Evolutionary conservation across 2,888 invertebrate genomes (phyloP).

Genomic region (Chloroclysta siterata): DNA sequence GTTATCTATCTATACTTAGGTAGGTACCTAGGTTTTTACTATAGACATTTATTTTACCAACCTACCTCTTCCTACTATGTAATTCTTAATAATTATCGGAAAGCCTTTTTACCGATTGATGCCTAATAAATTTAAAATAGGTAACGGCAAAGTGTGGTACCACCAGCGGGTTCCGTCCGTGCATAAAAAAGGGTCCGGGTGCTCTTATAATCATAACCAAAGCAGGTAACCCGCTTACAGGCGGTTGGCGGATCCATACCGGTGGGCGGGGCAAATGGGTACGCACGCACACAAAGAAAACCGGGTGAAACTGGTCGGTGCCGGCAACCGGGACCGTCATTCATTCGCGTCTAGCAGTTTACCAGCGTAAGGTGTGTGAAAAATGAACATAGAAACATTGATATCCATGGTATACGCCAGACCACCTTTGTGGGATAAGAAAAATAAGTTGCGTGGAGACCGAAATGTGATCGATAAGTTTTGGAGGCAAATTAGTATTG

Average conservation of each 20-base stretch:
- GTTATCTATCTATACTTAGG: too few relatives aligned
- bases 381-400: slow-evolving; percentile 30
- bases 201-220: slow-evolving; percentile 1
- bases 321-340: slow-evolving; percentile 27
- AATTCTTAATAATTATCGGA: too few relatives aligned
- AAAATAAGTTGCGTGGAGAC: slow-evolving; percentile 23
- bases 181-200: slow-evolving; percentile 15
- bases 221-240: slow-evolving; percentile 27
- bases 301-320: slow-evolving; percentile 29
- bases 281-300: slow-evolving; percentile 31
- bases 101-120: too few relatives aligned
- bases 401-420: slow-evolving; percentile 23
- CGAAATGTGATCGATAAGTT: slow-evolving; percentile 30
- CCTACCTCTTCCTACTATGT: too few relatives aligned
- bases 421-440: slow-evolving; percentile 30
- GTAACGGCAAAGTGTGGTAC: background rate
- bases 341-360: slow-evolving; percentile 21
- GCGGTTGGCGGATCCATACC: slow-evolving; percentile 20
- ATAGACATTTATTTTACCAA: too few relatives aligned
- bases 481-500: slow-evolving; percentile 32
- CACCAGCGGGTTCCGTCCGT: slow-evolving; percentile 7
- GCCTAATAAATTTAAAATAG: too few relatives aligned
- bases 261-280: slow-evolving; percentile 23
- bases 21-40: too few relatives aligned
- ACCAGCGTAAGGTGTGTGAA: slow-evolving; percentile 26